These are phyloP conservation scores for Synergus japonicus DNA, from an alignment of 2,888 invertebrate genomes.

Conservation along the genomic window DNA sequence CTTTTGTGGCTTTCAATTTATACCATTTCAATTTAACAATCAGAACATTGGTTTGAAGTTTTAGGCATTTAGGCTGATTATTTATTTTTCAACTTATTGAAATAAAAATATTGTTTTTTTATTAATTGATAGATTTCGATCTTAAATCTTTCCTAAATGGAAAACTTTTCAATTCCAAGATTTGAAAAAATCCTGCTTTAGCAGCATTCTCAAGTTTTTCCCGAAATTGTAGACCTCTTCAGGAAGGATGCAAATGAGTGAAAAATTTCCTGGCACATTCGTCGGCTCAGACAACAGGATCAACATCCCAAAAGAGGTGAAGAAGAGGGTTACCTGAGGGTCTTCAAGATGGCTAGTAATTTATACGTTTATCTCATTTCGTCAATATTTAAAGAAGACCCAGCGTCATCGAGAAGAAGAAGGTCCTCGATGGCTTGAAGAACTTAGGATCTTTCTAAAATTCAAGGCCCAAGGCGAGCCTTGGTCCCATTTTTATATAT, in stretches of 20 bases:
- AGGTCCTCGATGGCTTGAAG: slow-evolving; percentile 54
- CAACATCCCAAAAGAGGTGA: slow-evolving; percentile 60
- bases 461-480: slow-evolving; percentile 40
- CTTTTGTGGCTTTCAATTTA: not conserved
- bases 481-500: slow-evolving; percentile 49
- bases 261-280: slow-evolving; percentile 53
- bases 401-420: slow-evolving; percentile 53
- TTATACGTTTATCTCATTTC: slow-evolving; percentile 69
- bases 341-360: slow-evolving; percentile 64
- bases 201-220: not conserved
- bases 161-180: not conserved
- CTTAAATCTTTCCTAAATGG: too few species aligned
- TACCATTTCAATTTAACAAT: too few species aligned
- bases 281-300: slow-evolving; percentile 54
- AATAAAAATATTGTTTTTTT: too few species aligned
- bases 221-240: not conserved
- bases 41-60: not conserved
- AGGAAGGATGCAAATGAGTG: slow-evolving; percentile 21
- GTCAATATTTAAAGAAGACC: slow-evolving; percentile 68
- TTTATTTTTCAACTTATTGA: not conserved
- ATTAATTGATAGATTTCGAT: too few species aligned
- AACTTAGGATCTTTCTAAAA: slow-evolving; percentile 45
- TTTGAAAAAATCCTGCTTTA: not conserved
- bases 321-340: slow-evolving; percentile 57
- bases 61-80: not conserved